Conservation (phyloP, 2,888 invertebrate genomes). For the Pheosia gnoma region DNA sequence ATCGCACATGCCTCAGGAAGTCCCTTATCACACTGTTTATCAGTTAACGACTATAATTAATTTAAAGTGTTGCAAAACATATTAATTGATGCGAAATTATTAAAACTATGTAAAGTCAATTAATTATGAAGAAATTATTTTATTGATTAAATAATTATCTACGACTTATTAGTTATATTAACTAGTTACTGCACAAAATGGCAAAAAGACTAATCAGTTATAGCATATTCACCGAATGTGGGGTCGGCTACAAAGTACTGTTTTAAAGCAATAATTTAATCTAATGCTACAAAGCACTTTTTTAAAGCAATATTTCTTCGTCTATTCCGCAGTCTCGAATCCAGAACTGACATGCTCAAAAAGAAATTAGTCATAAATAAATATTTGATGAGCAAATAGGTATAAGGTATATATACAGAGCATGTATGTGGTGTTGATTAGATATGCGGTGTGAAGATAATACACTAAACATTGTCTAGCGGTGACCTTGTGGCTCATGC, state of each 20-base stretch:
- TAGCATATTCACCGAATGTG: too few species aligned
- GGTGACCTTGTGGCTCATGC: background rate
- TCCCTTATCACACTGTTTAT: conserved; percentile 32
- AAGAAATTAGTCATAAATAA: background rate
- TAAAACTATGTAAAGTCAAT: too few species aligned
- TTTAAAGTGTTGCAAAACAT: conserved; percentile 16
- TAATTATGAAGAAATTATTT: too few species aligned
- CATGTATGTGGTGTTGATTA: background rate
- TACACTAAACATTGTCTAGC: background rate
- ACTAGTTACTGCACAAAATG: too few species aligned
- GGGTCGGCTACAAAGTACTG: too few species aligned
- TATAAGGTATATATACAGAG: background rate
- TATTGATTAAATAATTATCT: too few species aligned
- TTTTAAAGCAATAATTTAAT: too few species aligned
- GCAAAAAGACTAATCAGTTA: too few species aligned
- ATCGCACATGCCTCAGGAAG: conserved; percentile 28
- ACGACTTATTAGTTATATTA: too few species aligned
- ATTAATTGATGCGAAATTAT: too few species aligned
- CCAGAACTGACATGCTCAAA: background rate
- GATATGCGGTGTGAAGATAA: background rate
- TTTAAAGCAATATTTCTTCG: background rate
- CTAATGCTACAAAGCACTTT: too few species aligned
- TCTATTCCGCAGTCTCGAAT: background rate
- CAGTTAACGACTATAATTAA: conserved; percentile 22
- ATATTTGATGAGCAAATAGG: background rate